Conservation (phyloP, 1,140 invertebrate genomes). For the Brachionus rotundiformis region DNA sequence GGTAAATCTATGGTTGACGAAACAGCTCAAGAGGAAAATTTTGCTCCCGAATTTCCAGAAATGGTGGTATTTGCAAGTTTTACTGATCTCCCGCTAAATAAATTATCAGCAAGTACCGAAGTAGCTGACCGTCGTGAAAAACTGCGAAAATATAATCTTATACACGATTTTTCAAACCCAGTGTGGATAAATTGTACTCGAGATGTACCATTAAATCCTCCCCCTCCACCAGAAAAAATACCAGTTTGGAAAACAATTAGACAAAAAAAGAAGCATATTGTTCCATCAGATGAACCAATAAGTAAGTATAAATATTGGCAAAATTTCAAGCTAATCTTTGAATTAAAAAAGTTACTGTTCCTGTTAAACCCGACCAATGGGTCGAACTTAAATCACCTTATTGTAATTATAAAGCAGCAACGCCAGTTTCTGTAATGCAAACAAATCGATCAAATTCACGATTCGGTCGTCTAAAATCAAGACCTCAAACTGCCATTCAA, state of each 20-base stretch:
- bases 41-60: conserved; percentile 61
- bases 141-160: conserved; percentile 61
- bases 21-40: conserved; percentile 4
- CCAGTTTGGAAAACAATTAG: conserved; percentile 64
- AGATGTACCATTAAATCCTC: conserved; percentile 61
- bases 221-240: conserved; percentile 59
- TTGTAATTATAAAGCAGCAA: conserved; percentile 62
- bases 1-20: conserved; percentile 48
- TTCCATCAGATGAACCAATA: conserved; percentile 61
- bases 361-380: conserved; percentile 59
- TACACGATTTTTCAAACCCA: conserved; percentile 61
- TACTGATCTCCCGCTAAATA: conserved; percentile 20
- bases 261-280: conserved; percentile 60
- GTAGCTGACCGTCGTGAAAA: conserved; percentile 61
- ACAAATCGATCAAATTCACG: conserved; percentile 29
- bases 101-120: conserved; percentile 23
- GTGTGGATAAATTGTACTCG: conserved; percentile 62
- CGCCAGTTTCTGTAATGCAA: conserved; percentile 56
- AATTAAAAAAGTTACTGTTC: not conserved
- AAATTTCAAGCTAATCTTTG: not conserved
- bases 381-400: conserved; percentile 62
- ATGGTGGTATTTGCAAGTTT: conserved; percentile 60
- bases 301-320: too few species aligned
- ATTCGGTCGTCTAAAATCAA: conserved; percentile 55
- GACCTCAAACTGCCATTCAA: conserved; percentile 53